Evolutionary conservation across 2,888 invertebrate species (phyloP).

Genomic region (Clostera curtula): DNA sequence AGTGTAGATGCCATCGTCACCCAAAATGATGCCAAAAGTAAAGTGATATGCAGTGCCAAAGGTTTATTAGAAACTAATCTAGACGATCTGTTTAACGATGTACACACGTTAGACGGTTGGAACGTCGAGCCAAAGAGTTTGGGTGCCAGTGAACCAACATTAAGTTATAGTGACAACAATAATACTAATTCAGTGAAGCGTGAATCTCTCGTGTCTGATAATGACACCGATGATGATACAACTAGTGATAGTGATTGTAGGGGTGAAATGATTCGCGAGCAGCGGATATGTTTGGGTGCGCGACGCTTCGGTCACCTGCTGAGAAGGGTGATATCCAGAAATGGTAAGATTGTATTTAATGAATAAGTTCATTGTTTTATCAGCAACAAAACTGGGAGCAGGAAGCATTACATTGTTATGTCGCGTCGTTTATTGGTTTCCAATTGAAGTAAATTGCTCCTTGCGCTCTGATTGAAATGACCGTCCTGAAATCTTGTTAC

Average conservation of each 20-base stretch:
- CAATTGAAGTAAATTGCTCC: constrained; percentile 57
- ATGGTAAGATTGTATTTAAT: constrained; percentile 42
- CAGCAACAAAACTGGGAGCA: constrained; percentile 11
- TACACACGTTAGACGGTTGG: constrained; percentile 47
- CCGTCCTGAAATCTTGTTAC: constrained; percentile 43
- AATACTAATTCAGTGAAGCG: constrained; percentile 39
- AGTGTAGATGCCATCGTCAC: constrained; percentile 59
- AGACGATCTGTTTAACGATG: constrained; percentile 64
- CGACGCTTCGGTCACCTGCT: constrained; percentile 60
- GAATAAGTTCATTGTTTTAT: background rate
- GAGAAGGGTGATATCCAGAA: constrained; percentile 63
- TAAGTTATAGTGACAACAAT: constrained; percentile 46
- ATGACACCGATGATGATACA: constrained; percentile 58
- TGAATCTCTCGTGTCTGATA: constrained; percentile 57
- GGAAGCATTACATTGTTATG: constrained; percentile 31
- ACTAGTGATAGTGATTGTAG: constrained; percentile 59
- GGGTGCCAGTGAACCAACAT: constrained; percentile 63
- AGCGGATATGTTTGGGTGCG: constrained; percentile 65
- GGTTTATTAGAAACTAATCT: constrained; percentile 72
- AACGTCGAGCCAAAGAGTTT: constrained; percentile 51
- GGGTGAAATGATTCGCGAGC: constrained; percentile 57
- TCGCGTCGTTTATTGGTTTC: constrained; percentile 52
- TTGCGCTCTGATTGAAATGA: constrained; percentile 49
- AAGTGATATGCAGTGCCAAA: constrained; percentile 73
- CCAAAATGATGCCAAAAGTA: constrained; percentile 54